Conservation (phyloP, 37 sponge, comb jelly and placozoan species). For the Ephydatia muelleri region DNA sequence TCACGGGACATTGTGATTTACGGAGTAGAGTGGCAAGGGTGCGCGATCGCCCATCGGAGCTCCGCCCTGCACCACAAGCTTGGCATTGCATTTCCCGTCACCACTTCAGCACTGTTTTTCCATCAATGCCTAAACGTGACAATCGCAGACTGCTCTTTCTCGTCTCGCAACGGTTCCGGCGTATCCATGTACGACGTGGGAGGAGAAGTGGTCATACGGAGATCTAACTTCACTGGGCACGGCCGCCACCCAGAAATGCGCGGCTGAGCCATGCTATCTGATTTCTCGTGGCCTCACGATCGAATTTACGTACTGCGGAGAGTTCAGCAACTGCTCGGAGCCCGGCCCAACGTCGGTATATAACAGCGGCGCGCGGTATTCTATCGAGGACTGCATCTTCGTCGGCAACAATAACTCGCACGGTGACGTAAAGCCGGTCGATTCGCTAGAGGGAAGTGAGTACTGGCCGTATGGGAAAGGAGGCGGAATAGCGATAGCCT, state of each 20-base stretch:
- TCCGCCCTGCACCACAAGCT: not conserved
- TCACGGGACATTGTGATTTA: not conserved
- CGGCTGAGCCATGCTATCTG: not conserved
- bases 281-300: not conserved
- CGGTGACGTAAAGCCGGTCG: not conserved
- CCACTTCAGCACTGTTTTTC: conserved; percentile 7
- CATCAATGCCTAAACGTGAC: conserved; percentile 13
- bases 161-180: conserved; percentile 16
- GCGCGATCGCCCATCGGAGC: not conserved
- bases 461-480: conserved; percentile 22
- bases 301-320: conserved; percentile 8
- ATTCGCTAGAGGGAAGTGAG: not conserved
- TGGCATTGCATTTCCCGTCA: not conserved
- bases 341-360: not conserved
- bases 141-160: not conserved
- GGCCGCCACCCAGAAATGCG: not conserved
- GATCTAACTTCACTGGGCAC: not conserved
- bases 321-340: not conserved
- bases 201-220: conserved; percentile 3
- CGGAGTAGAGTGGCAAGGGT: not conserved
- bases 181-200: conserved; percentile 28
- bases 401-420: not conserved
- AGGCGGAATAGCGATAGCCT: not conserved
- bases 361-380: not conserved
- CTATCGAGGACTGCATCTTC: not conserved